Evolutionary conservation across 2,888 invertebrate genomes (phyloP).

Genomic region (Thereva unica): DNA sequence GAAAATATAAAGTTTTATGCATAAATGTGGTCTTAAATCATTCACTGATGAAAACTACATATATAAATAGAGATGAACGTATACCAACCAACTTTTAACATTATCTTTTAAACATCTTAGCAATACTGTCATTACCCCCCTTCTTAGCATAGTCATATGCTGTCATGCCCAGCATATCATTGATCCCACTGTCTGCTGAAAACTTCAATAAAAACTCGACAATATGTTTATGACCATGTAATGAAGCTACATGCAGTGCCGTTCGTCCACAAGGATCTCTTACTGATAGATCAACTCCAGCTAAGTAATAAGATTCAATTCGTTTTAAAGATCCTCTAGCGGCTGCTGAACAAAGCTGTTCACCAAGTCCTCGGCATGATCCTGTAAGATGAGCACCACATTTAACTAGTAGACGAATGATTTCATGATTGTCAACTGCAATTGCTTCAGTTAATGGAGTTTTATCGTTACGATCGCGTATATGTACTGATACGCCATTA

Average conservation of each 20-base stretch:
- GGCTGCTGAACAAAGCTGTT: slow-evolving; percentile 70
- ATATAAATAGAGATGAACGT: too few relatives aligned
- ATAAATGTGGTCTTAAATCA: too few relatives aligned
- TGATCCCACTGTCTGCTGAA: slow-evolving; percentile 55
- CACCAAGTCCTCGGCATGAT: slow-evolving; percentile 64
- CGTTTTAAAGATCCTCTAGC: slow-evolving; percentile 64
- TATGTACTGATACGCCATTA: slow-evolving; percentile 82
- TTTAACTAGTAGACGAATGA: slow-evolving; percentile 68
- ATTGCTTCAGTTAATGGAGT: slow-evolving; percentile 75
- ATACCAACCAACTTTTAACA: not conserved
- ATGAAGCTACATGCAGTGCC: slow-evolving; percentile 70
- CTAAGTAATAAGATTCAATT: slow-evolving; percentile 66
- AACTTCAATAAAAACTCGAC: slow-evolving; percentile 62
- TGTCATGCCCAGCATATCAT: slow-evolving; percentile 63
- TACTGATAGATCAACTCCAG: slow-evolving; percentile 69
- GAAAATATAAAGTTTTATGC: too few relatives aligned
- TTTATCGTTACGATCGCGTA: slow-evolving; percentile 71
- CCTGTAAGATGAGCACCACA: slow-evolving; percentile 77
- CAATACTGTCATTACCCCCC: slow-evolving; percentile 44
- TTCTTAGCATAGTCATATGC: slow-evolving; percentile 62
- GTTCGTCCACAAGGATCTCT: slow-evolving; percentile 68
- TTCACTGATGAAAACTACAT: too few relatives aligned
- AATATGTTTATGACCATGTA: slow-evolving; percentile 62
- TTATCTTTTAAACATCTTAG: slow-evolving; percentile 36
- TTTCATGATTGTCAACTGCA: slow-evolving; percentile 64